Percentiles rank a stretch among this genome's conserved stretches.
Evolutionary conservation across 2,113 vertebrate species (phyloP).

Genomic region (Grammomys dolichurus): DNA sequence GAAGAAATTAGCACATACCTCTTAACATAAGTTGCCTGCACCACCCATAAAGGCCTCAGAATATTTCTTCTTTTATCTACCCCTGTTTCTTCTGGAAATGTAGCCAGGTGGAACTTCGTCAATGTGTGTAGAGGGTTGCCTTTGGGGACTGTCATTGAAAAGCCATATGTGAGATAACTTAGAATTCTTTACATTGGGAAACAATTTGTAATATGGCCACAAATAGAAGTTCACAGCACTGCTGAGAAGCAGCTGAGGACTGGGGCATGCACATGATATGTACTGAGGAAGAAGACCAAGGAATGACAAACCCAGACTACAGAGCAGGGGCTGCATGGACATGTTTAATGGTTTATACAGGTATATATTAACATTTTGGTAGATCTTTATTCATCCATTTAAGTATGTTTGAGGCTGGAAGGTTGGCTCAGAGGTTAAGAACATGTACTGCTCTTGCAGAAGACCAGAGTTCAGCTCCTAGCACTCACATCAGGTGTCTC

Average conservation of each 20-base stretch:
- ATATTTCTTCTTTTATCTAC: neutral
- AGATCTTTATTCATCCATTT: neutral
- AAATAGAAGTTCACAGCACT: slow-evolving; percentile 33
- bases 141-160: neutral
- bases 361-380: neutral
- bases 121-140: neutral
- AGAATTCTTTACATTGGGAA: neutral
- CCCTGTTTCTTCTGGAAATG: neutral
- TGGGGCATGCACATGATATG: neutral
- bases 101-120: neutral
- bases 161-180: neutral
- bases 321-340: too few species aligned
- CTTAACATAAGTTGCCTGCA: neutral
- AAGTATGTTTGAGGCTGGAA: neutral
- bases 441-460: neutral
- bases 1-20: neutral
- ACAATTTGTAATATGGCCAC: neutral
- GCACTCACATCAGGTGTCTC: neutral
- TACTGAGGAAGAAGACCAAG: neutral
- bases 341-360: too few species aligned
- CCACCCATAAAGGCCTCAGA: neutral
- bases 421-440: neutral
- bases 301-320: neutral
- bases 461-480: neutral
- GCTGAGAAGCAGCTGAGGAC: neutral